These are phyloP conservation scores for Sipha maydis DNA, from an alignment of 2,888 invertebrate species.

Conservation along the genomic window DNA sequence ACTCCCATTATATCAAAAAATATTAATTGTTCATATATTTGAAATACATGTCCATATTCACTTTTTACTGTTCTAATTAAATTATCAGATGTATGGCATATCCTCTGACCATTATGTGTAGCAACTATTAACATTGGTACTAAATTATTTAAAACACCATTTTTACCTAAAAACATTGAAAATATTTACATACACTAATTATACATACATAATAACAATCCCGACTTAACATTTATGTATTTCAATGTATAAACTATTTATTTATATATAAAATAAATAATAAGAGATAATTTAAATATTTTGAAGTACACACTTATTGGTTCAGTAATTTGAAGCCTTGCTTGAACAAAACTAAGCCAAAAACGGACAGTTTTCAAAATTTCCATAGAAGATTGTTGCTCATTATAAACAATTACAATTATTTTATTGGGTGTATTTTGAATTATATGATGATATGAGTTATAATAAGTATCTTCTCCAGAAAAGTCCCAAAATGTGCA, in stretches of 20 bases:
- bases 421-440: slow-evolving; percentile 69
- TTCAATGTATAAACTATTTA: too few species aligned
- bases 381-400: slow-evolving; percentile 75
- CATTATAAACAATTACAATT: slow-evolving; percentile 74
- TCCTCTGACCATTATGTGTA: slow-evolving; percentile 32
- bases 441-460: slow-evolving; percentile 79
- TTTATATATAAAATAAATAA: background rate
- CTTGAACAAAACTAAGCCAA: slow-evolving; percentile 80
- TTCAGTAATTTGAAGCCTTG: slow-evolving; percentile 73
- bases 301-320: slow-evolving; percentile 70
- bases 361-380: slow-evolving; percentile 77
- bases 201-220: too few species aligned
- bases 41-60: slow-evolving; percentile 54
- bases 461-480: slow-evolving; percentile 78
- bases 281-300: background rate
- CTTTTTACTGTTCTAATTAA: slow-evolving; percentile 49
- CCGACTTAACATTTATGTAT: too few species aligned
- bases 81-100: slow-evolving; percentile 32
- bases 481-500: slow-evolving; percentile 80
- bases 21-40: slow-evolving; percentile 45
- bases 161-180: slow-evolving; percentile 31
- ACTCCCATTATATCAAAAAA: slow-evolving; percentile 46
- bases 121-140: slow-evolving; percentile 50
- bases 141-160: slow-evolving; percentile 53
- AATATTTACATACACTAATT: background rate